phyloP scores from a whole-genome alignment of 2,113 vertebrate genomes.

The Phaethon lepturus region DNA sequence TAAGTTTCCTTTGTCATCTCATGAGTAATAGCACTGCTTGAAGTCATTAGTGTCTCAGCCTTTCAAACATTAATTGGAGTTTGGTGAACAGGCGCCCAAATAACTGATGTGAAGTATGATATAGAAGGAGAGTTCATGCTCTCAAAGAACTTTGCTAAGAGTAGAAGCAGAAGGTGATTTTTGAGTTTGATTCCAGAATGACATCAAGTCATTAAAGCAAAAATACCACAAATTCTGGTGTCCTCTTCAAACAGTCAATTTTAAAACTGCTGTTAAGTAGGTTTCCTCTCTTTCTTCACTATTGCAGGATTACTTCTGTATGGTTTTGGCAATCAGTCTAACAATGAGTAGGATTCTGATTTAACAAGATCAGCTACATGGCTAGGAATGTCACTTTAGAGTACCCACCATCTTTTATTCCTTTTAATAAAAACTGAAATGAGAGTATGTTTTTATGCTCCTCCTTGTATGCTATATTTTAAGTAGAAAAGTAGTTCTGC shows the following conservation, averaged over 20 bases:
- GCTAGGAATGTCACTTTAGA: background rate
- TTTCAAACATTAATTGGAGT: background rate
- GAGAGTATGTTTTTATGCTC: background rate
- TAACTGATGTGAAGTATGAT: background rate
- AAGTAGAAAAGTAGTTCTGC: background rate
- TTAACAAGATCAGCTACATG: background rate
- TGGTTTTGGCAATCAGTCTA: background rate
- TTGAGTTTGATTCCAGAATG: background rate
- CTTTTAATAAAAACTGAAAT: background rate
- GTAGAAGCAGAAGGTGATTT: background rate
- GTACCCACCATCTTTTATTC: background rate
- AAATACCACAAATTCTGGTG: background rate
- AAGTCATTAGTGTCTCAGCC: slow-evolving; percentile 9
- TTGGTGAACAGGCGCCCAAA: slow-evolving; percentile 6
- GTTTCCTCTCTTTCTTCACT: background rate
- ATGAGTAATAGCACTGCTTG: background rate
- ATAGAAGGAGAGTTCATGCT: background rate
- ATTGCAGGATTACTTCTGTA: background rate
- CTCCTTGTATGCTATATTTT: background rate
- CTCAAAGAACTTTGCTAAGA: background rate
- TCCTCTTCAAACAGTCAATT: background rate
- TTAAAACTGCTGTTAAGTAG: background rate
- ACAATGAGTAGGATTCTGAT: background rate
- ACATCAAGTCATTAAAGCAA: background rate
- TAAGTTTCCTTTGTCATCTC: slow-evolving; percentile 25